phyloP scores from a whole-genome alignment of 2,797 vertebrate genomes.

The Sphenodon punctatus region DNA sequence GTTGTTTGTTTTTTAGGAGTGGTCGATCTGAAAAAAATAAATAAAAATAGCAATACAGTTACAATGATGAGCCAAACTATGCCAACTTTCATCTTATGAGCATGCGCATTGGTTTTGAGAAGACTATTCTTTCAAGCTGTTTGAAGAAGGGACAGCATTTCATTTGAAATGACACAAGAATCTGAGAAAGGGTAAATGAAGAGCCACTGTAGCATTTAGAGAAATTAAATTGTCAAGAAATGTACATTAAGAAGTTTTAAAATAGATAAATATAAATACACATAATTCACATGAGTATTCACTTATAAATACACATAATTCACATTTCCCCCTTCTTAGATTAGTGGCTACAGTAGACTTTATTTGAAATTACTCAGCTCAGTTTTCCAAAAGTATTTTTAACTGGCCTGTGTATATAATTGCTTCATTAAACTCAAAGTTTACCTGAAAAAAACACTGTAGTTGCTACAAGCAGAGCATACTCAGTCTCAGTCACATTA shows the following conservation, averaged over 20 bases:
- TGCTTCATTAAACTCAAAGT: neutral
- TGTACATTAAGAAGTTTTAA: neutral
- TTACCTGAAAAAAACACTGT: conserved; percentile 92
- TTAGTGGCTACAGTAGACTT: neutral
- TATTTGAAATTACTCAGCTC: neutral
- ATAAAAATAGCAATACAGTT: conserved; percentile 10
- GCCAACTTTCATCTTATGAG: neutral
- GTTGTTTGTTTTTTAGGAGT: conserved; percentile 75
- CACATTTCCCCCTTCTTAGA: neutral
- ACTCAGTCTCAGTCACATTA: conserved; percentile 86
- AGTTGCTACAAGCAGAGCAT: conserved; percentile 88
- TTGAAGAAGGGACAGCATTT: neutral
- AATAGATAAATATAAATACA: neutral
- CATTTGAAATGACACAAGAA: neutral
- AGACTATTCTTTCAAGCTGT: neutral
- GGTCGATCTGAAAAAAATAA: conserved; percentile 73
- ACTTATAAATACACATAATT: neutral
- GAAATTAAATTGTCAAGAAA: neutral
- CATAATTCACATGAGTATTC: neutral
- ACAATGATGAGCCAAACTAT: neutral
- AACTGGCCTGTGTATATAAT: neutral
- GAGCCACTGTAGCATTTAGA: neutral
- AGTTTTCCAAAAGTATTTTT: neutral
- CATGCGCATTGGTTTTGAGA: neutral
- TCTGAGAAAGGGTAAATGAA: neutral